Percentiles rank a stretch among this genome's conserved stretches.
Conservation (phyloP, 2,113 vertebrate species). For the Tiliqua scincoides region DNA sequence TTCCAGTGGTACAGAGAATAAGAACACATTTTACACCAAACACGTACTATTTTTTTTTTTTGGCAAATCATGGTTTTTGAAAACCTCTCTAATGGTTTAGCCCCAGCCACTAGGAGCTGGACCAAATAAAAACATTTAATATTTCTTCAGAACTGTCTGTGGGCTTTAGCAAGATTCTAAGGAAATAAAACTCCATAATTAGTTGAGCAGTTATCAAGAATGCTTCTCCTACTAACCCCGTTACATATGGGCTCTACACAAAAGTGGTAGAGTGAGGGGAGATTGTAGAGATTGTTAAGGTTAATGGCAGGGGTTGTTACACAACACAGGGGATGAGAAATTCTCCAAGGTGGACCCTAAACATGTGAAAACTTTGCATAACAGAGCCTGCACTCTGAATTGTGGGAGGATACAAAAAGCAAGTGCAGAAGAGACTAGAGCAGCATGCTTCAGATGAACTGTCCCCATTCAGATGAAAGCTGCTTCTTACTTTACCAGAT, state of each 20-base stretch:
- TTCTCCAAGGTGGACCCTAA: slow-evolving; percentile 1
- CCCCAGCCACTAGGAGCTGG: neutral
- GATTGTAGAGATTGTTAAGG: neutral
- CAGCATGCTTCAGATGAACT: neutral
- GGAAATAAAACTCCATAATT: neutral
- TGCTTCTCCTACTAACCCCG: neutral
- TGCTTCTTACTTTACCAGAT: neutral
- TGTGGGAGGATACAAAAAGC: neutral
- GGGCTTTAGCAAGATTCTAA: slow-evolving; percentile 12
- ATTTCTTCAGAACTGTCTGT: slow-evolving; percentile 10
- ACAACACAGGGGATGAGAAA: neutral
- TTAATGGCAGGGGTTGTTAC: neutral
- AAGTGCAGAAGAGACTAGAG: neutral
- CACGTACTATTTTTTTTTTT: neutral
- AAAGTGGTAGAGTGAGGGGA: neutral
- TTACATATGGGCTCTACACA: neutral
- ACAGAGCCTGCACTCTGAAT: neutral
- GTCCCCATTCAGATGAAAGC: neutral
- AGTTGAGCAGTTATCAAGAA: slow-evolving; percentile 2
- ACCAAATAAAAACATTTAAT: slow-evolving; percentile 25
- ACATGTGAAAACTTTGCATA: neutral
- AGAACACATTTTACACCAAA: neutral
- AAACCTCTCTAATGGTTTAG: neutral
- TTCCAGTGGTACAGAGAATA: neutral
- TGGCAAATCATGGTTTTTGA: neutral